Evolutionary conservation across 1,140 invertebrate genomes (phyloP).

Genomic region (Saxidomus purpurata): DNA sequence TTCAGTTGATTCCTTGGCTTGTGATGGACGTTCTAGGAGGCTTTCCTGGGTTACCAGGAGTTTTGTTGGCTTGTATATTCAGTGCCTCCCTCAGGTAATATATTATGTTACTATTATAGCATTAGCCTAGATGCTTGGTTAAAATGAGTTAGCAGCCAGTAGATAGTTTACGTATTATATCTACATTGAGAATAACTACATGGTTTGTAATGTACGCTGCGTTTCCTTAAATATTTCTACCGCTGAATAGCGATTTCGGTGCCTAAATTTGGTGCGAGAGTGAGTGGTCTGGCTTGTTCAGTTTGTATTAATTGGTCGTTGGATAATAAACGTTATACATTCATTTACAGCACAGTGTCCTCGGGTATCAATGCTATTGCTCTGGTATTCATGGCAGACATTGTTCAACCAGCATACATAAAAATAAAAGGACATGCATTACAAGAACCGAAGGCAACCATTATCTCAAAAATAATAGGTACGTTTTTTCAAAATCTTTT

Average conservation of each 20-base stretch:
- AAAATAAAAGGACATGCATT: slow-evolving; percentile 87
- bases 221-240: no score
- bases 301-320: no score
- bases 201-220: no score
- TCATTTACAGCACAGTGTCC: slow-evolving; percentile 94
- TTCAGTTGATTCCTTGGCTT: slow-evolving; percentile 91
- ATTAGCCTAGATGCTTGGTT: no score
- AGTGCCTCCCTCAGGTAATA: slow-evolving; percentile 92
- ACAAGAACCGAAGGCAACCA: slow-evolving; percentile 90
- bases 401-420: slow-evolving; percentile 90
- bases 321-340: no score
- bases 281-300: no score
- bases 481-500: not conserved
- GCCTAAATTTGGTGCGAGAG: no score
- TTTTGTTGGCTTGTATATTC: slow-evolving; percentile 95
- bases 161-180: no score
- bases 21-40: slow-evolving; percentile 92
- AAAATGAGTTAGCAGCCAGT: no score
- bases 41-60: slow-evolving; percentile 92
- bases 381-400: slow-evolving; percentile 95
- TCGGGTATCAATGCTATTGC: slow-evolving; percentile 96
- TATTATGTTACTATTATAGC: not conserved
- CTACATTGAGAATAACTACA: no score
- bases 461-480: slow-evolving; percentile 89
- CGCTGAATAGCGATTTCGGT: no score